Evolutionary conservation across 2,797 vertebrate species (phyloP), one percentile per base, ranked within the genome.

Genomic region (Chloroceryle amazona): DNA sequence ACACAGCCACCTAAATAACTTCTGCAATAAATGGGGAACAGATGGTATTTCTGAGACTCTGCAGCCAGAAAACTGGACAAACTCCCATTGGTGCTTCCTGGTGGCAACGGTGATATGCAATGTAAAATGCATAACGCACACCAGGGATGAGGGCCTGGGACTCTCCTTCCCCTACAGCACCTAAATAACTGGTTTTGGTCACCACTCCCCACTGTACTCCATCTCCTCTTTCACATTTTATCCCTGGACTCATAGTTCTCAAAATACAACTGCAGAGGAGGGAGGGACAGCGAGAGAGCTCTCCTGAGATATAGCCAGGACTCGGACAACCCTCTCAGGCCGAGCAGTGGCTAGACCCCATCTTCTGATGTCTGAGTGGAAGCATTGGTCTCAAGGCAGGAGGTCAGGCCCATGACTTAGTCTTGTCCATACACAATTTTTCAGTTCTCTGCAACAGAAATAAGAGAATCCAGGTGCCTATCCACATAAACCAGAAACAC

Each of bases 41-140:
- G 90, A 93, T 67, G 87, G 62, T 1, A 82, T 28, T 78, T 80
- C 54, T 37, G 76, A 81, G 73, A 51, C 76, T 55, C 72, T 55
- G 62, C 61, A 86, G 76, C 70, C 18, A 3, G 58, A 86, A 73
- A 55, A 70, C 29, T 0, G 3, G 90, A 61, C 90, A 19, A 3
- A 18, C 21, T 75, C 82, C 57, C 60, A 15, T 13, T 0, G 12
- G n/a, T 66, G 63, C 41, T 75, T 81, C n/a, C 88, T 42, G 33
- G 68, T 62, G 83, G 47, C 10, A 57, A 49, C 20, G 61, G 57
- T 55, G 76, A 42, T 2, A 68, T 6, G 7, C 21, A 7, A 46
- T 9, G 49, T 9, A 51, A 67, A 90, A 60, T 2, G 22, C 2
- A 1, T 2, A 46, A n/a, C 0, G 1, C 23, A n/a, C 0, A 0